These are phyloP conservation scores for Oreocharis arfaki DNA, from an alignment of 2,113 vertebrate species.

Conservation along the genomic window DNA sequence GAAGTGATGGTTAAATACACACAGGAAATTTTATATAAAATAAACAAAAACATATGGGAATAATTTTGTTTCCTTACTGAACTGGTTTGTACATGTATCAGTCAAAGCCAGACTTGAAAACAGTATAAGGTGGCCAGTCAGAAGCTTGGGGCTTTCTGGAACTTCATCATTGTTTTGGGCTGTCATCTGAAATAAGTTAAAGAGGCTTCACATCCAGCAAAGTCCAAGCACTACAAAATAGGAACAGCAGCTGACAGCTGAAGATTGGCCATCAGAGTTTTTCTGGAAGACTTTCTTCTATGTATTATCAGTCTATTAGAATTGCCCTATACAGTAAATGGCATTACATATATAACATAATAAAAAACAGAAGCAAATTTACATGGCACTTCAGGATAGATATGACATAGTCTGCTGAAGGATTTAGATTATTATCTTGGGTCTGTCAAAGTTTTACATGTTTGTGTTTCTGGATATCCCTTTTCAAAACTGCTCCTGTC, in stretches of 20 bases:
- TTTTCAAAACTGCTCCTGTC: not conserved
- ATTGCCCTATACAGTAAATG: not conserved
- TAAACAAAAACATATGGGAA: not conserved
- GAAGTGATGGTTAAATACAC: not conserved
- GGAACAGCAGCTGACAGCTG: not conserved
- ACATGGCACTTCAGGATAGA: not conserved
- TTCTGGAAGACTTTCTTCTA: not conserved
- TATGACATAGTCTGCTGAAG: not conserved
- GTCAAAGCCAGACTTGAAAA: not conserved
- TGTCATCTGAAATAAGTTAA: not conserved
- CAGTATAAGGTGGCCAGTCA: not conserved
- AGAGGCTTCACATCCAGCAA: not conserved
- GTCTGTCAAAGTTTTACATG: not conserved
- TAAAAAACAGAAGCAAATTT: not conserved
- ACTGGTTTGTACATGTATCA: not conserved
- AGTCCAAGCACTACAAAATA: not conserved
- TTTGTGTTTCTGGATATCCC: not conserved
- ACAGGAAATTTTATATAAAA: not conserved
- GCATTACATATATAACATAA: not conserved
- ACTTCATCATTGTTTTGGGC: not conserved
- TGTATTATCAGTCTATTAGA: not conserved
- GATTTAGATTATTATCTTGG: not conserved
- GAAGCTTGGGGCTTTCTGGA: not conserved
- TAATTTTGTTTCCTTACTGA: not conserved
- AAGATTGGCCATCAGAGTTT: not conserved